Evolutionary conservation across 2,113 vertebrate genomes (phyloP), one percentile per base, ranked within the genome.

Genomic region (Phasianus colchicus): DNA sequence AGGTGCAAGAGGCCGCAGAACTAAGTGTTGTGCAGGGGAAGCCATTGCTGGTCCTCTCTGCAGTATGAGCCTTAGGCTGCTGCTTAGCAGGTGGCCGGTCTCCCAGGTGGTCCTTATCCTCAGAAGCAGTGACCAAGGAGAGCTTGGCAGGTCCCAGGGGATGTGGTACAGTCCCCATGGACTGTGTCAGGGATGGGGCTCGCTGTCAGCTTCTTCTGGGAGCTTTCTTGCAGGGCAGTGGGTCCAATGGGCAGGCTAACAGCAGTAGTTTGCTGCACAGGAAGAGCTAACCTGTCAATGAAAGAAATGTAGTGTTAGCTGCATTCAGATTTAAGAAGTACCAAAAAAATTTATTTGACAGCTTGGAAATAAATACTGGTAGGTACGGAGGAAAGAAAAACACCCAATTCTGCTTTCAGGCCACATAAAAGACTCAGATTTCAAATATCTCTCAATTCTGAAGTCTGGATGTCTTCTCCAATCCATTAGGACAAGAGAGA

Each of bases 131-230:
- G 65, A 97, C 97, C 95, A 98, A 97, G 78, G 98, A 98, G 94
- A 98, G 97, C 66, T 98, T 98, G 65, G 98, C 97, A 70, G 98
- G 98, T 96, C 98, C 98, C 96, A 98, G 98, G 93, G 98, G 98
- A 96, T 99, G 98, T 72, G 98, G 98, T 96, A 99, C 98, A 96
- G 99, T 99, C 93, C 97, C 98, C 98, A 98, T 98, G 98, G 97
- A 97, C 96, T 88, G 88, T 43, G 58, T 90, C 85, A 18, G 0
- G 81, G 52, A 34, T 2, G 61, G 11, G 34, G 75, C 17, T 45
- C 34, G 65, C 52, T 12, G 25, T 83, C 32, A 65, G 81, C 12
- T 89, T 87, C 74, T 69, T 47, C 34, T 60, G 2, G 2, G 47
- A 48, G 27, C 20, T 30, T 82, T 95, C 60, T 67, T 0, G 0